Evolutionary conservation across 2,797 vertebrate genomes (phyloP).

Genomic region (Gymnoscopelus microlampas): DNA sequence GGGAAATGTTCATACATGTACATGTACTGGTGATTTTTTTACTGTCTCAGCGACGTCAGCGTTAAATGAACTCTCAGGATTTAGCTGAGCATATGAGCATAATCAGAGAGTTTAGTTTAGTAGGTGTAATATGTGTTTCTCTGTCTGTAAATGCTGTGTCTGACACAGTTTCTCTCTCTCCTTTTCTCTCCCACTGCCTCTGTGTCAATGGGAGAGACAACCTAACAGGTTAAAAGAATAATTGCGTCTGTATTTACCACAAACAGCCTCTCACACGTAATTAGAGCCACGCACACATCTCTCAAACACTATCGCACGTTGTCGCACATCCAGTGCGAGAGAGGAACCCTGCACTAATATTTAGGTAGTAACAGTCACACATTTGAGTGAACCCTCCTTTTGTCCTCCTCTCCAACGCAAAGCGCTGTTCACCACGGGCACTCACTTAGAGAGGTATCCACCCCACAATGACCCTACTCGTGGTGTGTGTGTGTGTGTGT

Average conservation of each 20-base stretch:
- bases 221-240: slow-evolving; percentile 82
- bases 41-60: no score
- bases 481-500: slow-evolving; percentile 49
- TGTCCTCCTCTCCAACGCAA: slow-evolving; percentile 78
- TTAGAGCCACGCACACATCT: slow-evolving; percentile 63
- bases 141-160: slow-evolving; percentile 48
- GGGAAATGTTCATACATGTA: no score
- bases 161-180: background rate
- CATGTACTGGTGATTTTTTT: no score
- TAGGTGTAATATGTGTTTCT: slow-evolving; percentile 40
- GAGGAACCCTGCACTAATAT: slow-evolving; percentile 75
- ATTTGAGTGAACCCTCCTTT: slow-evolving; percentile 79
- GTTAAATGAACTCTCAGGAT: no score
- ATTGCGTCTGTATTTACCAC: slow-evolving; percentile 81
- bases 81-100: no score
- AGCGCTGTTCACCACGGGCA: slow-evolving; percentile 73
- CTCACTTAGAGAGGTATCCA: slow-evolving; percentile 72
- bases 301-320: slow-evolving; percentile 49
- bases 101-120: background rate
- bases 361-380: slow-evolving; percentile 76
- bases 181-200: slow-evolving; percentile 23
- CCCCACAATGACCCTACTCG: slow-evolving; percentile 60
- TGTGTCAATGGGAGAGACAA: slow-evolving; percentile 64
- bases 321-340: slow-evolving; percentile 40
- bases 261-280: slow-evolving; percentile 78